Percentiles rank a stretch among this genome's conserved stretches.
Evolutionary conservation across 2,113 vertebrate species (phyloP).

Genomic region (Ailuropoda melanoleuca): DNA sequence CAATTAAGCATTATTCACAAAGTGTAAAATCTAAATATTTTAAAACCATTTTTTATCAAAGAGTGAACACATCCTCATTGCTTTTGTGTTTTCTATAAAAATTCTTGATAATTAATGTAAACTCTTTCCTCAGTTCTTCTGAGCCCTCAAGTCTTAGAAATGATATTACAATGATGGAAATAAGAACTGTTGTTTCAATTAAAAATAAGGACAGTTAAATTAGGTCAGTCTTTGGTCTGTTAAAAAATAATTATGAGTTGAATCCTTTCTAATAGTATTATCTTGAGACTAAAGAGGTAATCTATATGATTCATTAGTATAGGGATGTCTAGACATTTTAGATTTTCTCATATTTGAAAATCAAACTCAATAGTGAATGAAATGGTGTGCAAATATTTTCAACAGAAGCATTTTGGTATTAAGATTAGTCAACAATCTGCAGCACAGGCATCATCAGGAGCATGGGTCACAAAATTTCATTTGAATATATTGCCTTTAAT

Average conservation of each 20-base stretch:
- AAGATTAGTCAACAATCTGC: neutral
- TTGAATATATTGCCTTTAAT: slow-evolving; percentile 18
- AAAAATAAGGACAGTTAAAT: slow-evolving; percentile 61
- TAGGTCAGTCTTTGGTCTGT: neutral
- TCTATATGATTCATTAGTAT: neutral
- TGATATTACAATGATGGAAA: neutral
- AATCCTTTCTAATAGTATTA: slow-evolving; percentile 41
- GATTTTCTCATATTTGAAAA: slow-evolving; percentile 43
- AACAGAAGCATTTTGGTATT: neutral
- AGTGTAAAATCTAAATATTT: neutral
- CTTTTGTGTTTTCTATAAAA: neutral
- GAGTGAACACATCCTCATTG: neutral
- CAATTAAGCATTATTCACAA: neutral
- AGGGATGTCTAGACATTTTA: neutral
- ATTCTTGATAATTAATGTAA: slow-evolving; percentile 35
- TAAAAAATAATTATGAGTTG: slow-evolving; percentile 35
- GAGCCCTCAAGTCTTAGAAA: neutral
- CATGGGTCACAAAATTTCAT: neutral
- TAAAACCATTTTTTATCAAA: neutral
- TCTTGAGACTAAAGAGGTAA: neutral
- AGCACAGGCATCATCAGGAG: neutral
- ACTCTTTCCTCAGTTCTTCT: neutral
- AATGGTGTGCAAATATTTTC: slow-evolving; percentile 23
- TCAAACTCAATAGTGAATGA: slow-evolving; percentile 15
- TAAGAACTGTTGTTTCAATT: neutral